Percentiles rank a stretch among this genome's conserved stretches.
These are phyloP conservation scores for Heliconius hewitsoni DNA, from an alignment of 1,140 invertebrate species.

Conservation along the genomic window DNA sequence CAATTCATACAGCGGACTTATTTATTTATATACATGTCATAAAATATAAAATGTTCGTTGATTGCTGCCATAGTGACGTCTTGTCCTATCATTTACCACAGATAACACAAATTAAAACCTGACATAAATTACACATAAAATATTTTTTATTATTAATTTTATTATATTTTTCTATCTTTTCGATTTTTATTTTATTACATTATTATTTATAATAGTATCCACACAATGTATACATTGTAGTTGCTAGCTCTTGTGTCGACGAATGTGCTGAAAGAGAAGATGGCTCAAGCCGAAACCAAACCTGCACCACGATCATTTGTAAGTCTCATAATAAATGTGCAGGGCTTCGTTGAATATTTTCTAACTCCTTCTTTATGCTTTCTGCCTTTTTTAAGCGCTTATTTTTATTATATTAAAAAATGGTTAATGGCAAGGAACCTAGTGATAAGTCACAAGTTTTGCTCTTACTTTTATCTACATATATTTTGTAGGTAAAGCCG, in stretches of 20 bases:
- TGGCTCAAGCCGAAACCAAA: slow-evolving; percentile 43
- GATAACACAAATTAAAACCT: not conserved
- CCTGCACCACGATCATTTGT: slow-evolving; percentile 51
- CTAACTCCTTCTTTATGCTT: not conserved
- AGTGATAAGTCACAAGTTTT: no score
- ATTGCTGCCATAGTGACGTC: not conserved
- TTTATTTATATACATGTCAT: not conserved
- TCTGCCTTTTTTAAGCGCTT: not conserved
- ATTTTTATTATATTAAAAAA: not conserved
- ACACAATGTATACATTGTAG: slow-evolving; percentile 44
- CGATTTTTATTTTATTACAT: not conserved
- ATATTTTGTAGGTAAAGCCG: no score
- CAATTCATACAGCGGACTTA: not conserved
- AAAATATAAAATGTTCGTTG: no score
- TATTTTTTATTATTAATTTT: not conserved
- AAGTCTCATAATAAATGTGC: slow-evolving; percentile 45
- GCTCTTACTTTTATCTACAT: no score
- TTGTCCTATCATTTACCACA: not conserved
- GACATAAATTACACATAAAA: not conserved
- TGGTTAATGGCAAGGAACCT: no score
- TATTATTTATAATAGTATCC: not conserved
- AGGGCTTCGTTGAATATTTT: not conserved
- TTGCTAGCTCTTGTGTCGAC: slow-evolving; percentile 69
- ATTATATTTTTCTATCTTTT: not conserved
- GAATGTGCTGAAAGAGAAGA: slow-evolving; percentile 51